A percentile compares a stretch with the other conserved stretches of the same genome.
phyloP scores from a whole-genome alignment of 2,797 vertebrate genomes.

The Labroides dimidiatus region DNA sequence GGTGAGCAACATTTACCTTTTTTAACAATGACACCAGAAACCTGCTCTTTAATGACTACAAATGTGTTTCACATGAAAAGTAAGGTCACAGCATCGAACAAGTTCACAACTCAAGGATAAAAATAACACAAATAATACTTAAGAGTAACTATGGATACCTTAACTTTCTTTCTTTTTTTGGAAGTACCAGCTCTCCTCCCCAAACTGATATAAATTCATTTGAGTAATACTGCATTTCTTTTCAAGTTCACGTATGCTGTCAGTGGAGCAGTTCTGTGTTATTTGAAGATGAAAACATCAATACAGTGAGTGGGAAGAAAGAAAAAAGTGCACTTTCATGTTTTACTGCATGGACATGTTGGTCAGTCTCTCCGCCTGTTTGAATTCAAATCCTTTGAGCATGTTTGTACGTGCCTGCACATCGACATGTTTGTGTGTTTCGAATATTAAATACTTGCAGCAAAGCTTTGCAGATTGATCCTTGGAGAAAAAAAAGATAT shows the following conservation, averaged over 20 bases:
- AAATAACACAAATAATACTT: no score
- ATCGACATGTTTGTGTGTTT: slow-evolving; percentile 25
- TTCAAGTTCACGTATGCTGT: neutral
- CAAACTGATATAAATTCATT: neutral
- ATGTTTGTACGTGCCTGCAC: slow-evolving; percentile 21
- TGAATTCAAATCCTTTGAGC: slow-evolving; percentile 46
- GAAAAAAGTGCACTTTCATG: slow-evolving; percentile 35
- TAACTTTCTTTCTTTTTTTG: no score
- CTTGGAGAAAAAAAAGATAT: slow-evolving; percentile 18
- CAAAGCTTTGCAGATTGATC: slow-evolving; percentile 40
- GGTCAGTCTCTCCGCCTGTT: slow-evolving; percentile 9
- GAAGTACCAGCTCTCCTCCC: no score
- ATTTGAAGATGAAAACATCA: slow-evolving; percentile 2
- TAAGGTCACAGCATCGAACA: no score
- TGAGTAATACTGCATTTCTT: slow-evolving; percentile 23
- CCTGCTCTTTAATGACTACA: no score
- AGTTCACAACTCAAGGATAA: no score
- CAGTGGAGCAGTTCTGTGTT: neutral
- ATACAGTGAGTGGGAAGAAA: slow-evolving; percentile 6
- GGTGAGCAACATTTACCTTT: no score
- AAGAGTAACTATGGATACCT: no score
- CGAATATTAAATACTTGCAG: slow-evolving; percentile 39
- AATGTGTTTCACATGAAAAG: no score
- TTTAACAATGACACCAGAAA: no score
- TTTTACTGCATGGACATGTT: slow-evolving; percentile 13